Percentiles rank a stretch among this genome's conserved stretches.
Conservation (phyloP, 92 coral and sea anemone genomes). For the Epizoanthus rinbou region DNA sequence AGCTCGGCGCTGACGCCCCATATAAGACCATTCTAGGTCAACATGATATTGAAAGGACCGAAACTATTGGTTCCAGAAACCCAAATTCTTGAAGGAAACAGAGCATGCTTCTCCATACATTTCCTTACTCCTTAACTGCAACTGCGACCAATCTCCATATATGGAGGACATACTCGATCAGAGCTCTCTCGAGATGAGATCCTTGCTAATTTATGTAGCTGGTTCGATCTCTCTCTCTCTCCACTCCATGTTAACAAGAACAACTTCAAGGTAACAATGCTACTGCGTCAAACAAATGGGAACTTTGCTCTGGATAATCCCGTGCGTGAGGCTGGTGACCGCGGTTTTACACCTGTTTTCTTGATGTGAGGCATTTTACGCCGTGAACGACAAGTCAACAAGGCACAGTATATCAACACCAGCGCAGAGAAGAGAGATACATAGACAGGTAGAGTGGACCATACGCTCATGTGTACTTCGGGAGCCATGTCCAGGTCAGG, state of each 20-base stretch:
- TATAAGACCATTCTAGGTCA: too few species aligned
- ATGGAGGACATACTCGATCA: too few species aligned
- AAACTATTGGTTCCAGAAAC: too few species aligned
- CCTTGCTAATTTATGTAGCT: too few species aligned
- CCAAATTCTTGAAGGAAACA: too few species aligned
- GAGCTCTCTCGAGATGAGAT: too few species aligned
- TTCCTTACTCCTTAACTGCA: too few species aligned
- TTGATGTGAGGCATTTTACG: slow-evolving; percentile 63
- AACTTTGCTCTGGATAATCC: slow-evolving; percentile 53
- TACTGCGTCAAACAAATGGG: slow-evolving; percentile 51
- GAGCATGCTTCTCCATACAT: too few species aligned
- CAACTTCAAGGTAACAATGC: not conserved
- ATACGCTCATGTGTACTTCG: slow-evolving; percentile 74
- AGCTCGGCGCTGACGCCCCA: too few species aligned
- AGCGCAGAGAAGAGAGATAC: slow-evolving; percentile 80
- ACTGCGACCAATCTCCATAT: too few species aligned
- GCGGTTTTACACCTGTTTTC: slow-evolving; percentile 44
- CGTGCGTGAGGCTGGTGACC: slow-evolving; percentile 49
- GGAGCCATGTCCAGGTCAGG: slow-evolving; percentile 81
- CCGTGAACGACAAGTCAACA: slow-evolving; percentile 83
- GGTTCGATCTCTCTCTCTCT: not conserved
- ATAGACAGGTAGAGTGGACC: slow-evolving; percentile 91
- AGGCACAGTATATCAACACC: slow-evolving; percentile 81
- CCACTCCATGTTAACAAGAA: not conserved
- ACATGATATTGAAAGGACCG: too few species aligned